These are phyloP conservation scores for Solea senegalensis DNA, from an alignment of 2,113 vertebrate genomes.

Conservation along the genomic window DNA sequence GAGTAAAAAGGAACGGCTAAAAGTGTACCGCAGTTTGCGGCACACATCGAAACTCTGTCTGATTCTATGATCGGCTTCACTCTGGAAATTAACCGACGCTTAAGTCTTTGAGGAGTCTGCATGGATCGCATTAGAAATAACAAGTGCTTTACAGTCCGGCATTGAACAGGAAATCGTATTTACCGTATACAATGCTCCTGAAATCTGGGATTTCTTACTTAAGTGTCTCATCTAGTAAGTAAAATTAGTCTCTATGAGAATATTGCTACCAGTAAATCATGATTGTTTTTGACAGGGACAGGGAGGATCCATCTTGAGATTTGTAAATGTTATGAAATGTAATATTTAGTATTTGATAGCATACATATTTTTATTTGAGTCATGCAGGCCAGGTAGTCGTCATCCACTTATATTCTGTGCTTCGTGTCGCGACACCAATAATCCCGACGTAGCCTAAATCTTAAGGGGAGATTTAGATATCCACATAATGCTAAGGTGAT, in stretches of 20 bases:
- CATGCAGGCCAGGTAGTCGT: slow-evolving; percentile 14
- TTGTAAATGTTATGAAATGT: slow-evolving; percentile 15
- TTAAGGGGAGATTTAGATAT: slow-evolving; percentile 11
- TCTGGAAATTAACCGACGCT: slow-evolving; percentile 17
- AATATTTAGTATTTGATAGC: slow-evolving; percentile 17
- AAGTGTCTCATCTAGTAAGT: slow-evolving; percentile 46
- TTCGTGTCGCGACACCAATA: slow-evolving; percentile 29
- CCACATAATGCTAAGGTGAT: slow-evolving; percentile 15
- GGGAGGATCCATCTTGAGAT: background rate
- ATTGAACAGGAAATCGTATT: slow-evolving; percentile 30
- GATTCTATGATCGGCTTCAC: slow-evolving; percentile 84
- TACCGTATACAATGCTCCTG: slow-evolving; percentile 22
- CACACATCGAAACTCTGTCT: slow-evolving; percentile 94
- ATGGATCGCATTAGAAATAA: slow-evolving; percentile 47
- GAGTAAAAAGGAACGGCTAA: slow-evolving; percentile 80
- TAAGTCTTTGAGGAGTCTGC: slow-evolving; percentile 34
- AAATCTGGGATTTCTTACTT: slow-evolving; percentile 57
- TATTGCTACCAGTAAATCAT: slow-evolving; percentile 33
- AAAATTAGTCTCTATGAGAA: slow-evolving; percentile 70
- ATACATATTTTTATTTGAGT: slow-evolving; percentile 12
- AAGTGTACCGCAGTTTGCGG: slow-evolving; percentile 83
- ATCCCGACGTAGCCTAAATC: slow-evolving; percentile 46
- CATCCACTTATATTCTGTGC: background rate
- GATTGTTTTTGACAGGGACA: slow-evolving; percentile 29
- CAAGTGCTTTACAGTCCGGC: slow-evolving; percentile 49